These are phyloP conservation scores for Aplodontia rufa DNA, from an alignment of 2,113 vertebrate species.

Conservation along the genomic window DNA sequence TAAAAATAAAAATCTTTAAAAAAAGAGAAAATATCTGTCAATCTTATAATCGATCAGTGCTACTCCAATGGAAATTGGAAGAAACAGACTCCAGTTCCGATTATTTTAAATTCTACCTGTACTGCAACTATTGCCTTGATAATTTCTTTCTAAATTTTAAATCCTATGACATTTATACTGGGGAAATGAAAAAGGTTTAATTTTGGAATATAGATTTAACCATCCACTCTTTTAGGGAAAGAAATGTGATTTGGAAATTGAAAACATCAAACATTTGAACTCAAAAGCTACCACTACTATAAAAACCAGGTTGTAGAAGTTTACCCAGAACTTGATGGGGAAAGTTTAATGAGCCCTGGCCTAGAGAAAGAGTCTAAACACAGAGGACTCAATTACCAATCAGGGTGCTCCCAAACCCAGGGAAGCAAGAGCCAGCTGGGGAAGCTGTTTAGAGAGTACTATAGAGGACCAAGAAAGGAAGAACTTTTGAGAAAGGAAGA, in stretches of 20 bases:
- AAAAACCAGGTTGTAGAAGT: conserved; percentile 11
- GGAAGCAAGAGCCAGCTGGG: not conserved
- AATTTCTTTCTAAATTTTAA: conserved; percentile 40
- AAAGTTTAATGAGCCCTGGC: not conserved
- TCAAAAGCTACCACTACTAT: not conserved
- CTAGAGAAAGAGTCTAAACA: not conserved
- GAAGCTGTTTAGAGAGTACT: not conserved
- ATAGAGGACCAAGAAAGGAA: not conserved
- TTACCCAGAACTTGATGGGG: not conserved
- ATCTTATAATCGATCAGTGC: not conserved
- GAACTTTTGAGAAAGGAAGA: not conserved
- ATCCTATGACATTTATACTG: not conserved
- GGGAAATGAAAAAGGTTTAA: not conserved
- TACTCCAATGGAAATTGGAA: not conserved
- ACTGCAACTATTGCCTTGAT: not conserved
- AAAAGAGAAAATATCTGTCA: too few relatives aligned
- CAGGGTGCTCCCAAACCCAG: not conserved
- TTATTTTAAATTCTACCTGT: not conserved
- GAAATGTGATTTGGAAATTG: conserved; percentile 5
- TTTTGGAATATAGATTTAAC: not conserved
- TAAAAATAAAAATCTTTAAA: too few relatives aligned
- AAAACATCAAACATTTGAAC: not conserved
- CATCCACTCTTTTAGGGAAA: not conserved
- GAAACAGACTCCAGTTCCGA: not conserved
- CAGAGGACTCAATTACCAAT: not conserved